These are phyloP conservation scores for Picathartes gymnocephalus DNA, from an alignment of 2,113 vertebrate genomes.

Conservation along the genomic window DNA sequence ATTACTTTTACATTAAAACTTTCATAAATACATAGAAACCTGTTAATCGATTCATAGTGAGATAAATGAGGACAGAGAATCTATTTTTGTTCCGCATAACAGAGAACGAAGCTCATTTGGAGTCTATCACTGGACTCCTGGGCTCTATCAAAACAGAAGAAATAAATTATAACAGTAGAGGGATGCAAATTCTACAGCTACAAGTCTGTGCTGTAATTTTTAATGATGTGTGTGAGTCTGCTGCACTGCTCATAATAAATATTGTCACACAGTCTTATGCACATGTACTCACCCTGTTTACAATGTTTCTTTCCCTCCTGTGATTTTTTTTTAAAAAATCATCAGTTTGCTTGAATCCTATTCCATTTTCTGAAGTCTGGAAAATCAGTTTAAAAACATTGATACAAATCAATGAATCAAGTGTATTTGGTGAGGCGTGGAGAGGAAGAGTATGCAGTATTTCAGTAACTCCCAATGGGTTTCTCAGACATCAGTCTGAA, in stretches of 20 bases:
- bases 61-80: slow-evolving; percentile 9
- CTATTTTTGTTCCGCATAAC: not conserved
- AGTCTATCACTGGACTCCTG: not conserved
- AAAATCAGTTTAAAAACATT: not conserved
- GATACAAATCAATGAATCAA: not conserved
- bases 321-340: not conserved
- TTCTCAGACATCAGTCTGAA: not conserved
- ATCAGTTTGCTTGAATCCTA: not conserved
- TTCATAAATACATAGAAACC: slow-evolving; percentile 9
- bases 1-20: not conserved
- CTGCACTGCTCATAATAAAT: not conserved
- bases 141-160: slow-evolving; percentile 8
- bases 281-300: not conserved
- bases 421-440: not conserved
- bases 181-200: not conserved
- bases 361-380: not conserved
- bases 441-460: not conserved
- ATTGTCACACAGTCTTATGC: not conserved
- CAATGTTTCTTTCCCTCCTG: not conserved
- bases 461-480: not conserved
- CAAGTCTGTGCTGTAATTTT: not conserved
- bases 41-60: not conserved
- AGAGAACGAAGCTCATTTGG: not conserved
- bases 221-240: not conserved
- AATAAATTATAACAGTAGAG: slow-evolving; percentile 13